A percentile compares a stretch with the other conserved stretches of the same genome.
Conservation (phyloP, 2,113 vertebrate genomes). For the Trematomus loennbergii region DNA sequence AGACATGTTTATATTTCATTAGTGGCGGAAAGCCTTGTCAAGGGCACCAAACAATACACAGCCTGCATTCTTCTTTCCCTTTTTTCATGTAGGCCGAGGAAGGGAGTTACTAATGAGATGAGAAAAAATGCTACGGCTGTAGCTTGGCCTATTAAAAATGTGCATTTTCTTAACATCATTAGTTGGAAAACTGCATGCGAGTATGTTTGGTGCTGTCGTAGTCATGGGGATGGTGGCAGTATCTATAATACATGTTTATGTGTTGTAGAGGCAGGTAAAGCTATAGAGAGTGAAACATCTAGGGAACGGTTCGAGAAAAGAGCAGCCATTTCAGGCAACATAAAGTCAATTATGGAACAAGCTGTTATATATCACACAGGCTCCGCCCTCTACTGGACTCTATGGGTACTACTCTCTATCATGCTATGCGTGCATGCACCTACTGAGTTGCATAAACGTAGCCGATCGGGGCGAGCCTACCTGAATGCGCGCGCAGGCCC, state of each 20-base stretch:
- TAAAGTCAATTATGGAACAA: background rate
- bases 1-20: constrained; percentile 66
- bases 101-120: constrained; percentile 57
- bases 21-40: constrained; percentile 54
- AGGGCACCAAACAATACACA: constrained; percentile 46
- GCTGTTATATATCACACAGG: background rate
- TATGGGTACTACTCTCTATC: no score
- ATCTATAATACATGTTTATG: background rate
- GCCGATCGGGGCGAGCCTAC: no score
- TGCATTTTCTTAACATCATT: constrained; percentile 59
- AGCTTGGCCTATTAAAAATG: constrained; percentile 57
- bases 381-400: no score
- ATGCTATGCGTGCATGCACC: no score
- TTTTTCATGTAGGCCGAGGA: constrained; percentile 29
- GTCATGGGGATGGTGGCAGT: constrained; percentile 24
- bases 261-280: constrained; percentile 2
- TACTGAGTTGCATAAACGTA: no score
- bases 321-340: constrained; percentile 13
- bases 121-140: constrained; percentile 41
- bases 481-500: no score
- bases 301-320: background rate
- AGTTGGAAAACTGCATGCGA: constrained; percentile 5
- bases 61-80: constrained; percentile 27
- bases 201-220: constrained; percentile 1
- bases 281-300: background rate